phyloP scores from a whole-genome alignment of 1,140 invertebrate genomes.

The Lamellibrachia luymesi region DNA sequence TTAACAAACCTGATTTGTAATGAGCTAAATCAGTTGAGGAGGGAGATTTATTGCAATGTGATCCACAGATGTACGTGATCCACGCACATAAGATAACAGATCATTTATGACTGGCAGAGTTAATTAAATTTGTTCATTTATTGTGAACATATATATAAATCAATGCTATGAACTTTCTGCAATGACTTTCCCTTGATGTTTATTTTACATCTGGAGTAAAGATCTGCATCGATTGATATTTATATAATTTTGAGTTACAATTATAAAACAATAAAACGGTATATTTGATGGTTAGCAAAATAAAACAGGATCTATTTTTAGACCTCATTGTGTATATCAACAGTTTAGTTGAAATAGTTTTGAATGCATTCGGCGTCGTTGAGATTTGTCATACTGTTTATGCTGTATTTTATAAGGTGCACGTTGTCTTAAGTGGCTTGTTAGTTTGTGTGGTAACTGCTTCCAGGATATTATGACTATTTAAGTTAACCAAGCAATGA shows the following conservation, averaged over 20 bases:
- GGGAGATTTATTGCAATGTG: background rate
- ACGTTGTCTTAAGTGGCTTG: background rate
- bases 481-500: background rate
- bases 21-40: too few relatives aligned
- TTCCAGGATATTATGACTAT: background rate
- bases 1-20: too few relatives aligned
- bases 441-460: background rate
- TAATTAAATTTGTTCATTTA: background rate
- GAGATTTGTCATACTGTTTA: too few relatives aligned
- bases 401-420: background rate
- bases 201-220: background rate
- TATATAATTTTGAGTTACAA: background rate
- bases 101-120: background rate
- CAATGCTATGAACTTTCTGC: background rate
- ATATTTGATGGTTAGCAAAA: background rate
- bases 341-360: background rate
- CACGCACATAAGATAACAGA: background rate
- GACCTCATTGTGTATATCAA: background rate
- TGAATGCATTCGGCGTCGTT: background rate
- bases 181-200: background rate
- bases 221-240: background rate
- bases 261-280: background rate
- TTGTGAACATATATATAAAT: background rate
- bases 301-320: background rate
- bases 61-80: background rate